These are phyloP conservation scores for Acanthosepion esculentum DNA, from an alignment of 2,888 invertebrate species.

Conservation along the genomic window DNA sequence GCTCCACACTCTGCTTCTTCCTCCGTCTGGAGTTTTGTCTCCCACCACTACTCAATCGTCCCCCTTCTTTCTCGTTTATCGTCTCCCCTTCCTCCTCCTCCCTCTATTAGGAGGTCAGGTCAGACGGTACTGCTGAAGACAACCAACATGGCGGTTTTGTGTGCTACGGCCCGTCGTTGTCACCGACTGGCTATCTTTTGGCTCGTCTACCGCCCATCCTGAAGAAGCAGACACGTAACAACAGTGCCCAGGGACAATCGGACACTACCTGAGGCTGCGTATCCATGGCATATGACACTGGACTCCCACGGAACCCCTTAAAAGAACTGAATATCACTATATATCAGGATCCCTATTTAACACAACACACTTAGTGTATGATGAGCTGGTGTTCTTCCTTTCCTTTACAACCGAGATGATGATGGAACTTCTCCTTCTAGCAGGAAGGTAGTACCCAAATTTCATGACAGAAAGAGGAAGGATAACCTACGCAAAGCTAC, in stretches of 20 bases:
- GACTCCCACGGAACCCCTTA: neutral
- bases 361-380: neutral
- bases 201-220: constrained; percentile 22
- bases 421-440: constrained; percentile 8
- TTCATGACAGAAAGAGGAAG: constrained; percentile 21
- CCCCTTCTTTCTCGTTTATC: neutral
- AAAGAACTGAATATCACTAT: neutral
- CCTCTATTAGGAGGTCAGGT: constrained; percentile 45
- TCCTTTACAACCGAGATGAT: constrained; percentile 8
- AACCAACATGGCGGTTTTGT: constrained; percentile 43
- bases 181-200: constrained; percentile 34
- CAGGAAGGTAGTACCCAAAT: constrained; percentile 33
- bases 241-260: neutral
- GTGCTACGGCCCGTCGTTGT: constrained; percentile 39
- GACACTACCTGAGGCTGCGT: neutral
- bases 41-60: neutral
- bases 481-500: neutral
- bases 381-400: neutral
- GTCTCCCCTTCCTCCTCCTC: constrained; percentile 1
- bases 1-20: neutral
- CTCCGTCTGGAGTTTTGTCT: neutral
- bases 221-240: constrained; percentile 1
- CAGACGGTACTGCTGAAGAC: constrained; percentile 47
- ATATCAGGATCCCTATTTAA: neutral
- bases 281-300: neutral